Conservation (phyloP, 2,113 vertebrate genomes). For the Gnathonemus longibarbis region DNA sequence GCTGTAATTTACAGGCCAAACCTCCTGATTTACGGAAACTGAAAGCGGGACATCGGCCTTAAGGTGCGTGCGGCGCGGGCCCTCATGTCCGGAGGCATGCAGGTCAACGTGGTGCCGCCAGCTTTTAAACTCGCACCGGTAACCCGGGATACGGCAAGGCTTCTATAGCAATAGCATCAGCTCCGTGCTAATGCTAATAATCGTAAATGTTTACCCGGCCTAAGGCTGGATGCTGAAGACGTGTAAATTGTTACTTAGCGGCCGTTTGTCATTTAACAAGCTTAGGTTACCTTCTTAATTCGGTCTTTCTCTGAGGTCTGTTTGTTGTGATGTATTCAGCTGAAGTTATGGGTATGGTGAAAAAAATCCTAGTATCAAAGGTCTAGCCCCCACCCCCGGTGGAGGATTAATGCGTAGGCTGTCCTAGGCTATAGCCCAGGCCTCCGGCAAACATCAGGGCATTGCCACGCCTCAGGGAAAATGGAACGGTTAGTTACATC, state of each 20-base stretch:
- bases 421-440: not conserved
- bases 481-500: not conserved
- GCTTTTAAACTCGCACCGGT: not conserved
- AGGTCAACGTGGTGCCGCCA: not conserved
- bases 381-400: not conserved
- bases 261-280: not conserved
- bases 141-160: not conserved
- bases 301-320: not conserved
- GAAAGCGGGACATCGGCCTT: conserved; percentile 19
- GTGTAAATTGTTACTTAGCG: not conserved
- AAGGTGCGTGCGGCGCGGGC: conserved; percentile 47
- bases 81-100: conserved; percentile 34
- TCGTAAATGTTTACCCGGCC: not conserved
- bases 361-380: not conserved
- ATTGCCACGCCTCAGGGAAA: not conserved
- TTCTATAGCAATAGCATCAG: not conserved
- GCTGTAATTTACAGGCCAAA: conserved; percentile 55
- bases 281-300: not conserved
- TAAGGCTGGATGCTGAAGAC: not conserved
- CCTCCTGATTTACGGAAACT: conserved; percentile 49
- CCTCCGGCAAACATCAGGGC: not conserved
- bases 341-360: not conserved
- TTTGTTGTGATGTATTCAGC: not conserved
- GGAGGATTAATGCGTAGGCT: not conserved
- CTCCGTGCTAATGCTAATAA: not conserved